Conservation (phyloP, 2,888 invertebrate genomes). For the Aphidoletes aphidimyza region DNA sequence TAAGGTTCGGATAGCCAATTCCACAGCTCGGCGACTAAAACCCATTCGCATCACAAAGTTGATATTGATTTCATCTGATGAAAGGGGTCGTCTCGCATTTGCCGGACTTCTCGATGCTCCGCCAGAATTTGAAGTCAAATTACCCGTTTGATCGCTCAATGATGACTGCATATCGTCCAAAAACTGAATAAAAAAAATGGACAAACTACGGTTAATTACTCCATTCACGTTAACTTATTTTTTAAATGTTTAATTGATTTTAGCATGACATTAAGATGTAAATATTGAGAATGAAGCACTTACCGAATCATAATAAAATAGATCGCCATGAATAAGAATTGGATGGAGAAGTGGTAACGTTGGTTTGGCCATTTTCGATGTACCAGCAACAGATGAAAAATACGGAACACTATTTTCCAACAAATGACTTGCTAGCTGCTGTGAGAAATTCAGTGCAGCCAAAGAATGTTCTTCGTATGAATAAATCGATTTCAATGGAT, state of each 20-base stretch:
- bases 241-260: background rate
- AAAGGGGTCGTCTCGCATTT: background rate
- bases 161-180: constrained; percentile 57
- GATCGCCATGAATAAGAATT: constrained; percentile 66
- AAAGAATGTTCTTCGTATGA: constrained; percentile 77
- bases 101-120: constrained; percentile 5
- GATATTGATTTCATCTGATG: constrained; percentile 69
- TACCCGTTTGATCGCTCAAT: constrained; percentile 57
- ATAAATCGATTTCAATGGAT: constrained; percentile 89
- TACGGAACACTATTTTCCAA: constrained; percentile 63
- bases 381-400: constrained; percentile 57
- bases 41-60: constrained; percentile 94
- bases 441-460: constrained; percentile 85
- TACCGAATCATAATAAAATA: constrained; percentile 63
- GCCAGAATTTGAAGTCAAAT: constrained; percentile 54
- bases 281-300: no score
- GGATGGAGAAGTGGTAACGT: constrained; percentile 63
- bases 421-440: constrained; percentile 76
- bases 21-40: constrained; percentile 85
- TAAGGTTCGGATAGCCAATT: constrained; percentile 83
- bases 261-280: no score
- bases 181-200: constrained; percentile 51
- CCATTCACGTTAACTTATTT: background rate
- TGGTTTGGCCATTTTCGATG: constrained; percentile 59
- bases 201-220: no score